Base-by-base conservation (phyloP, 2,888 invertebrate genomes). In the Idaea biselata region DNA sequence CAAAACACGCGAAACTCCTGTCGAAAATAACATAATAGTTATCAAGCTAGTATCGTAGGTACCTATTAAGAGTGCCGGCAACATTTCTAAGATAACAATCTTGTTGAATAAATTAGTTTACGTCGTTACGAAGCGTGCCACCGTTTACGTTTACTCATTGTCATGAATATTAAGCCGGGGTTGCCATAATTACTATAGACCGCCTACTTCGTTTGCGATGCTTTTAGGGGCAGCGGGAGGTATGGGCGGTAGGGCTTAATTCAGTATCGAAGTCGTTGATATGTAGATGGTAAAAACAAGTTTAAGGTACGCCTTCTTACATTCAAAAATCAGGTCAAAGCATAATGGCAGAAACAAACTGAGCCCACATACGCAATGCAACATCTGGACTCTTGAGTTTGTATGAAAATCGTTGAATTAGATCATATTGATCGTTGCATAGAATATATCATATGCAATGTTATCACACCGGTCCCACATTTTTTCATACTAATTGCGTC, bases 31-130 rank as follows among this genome's bases (percentile, higher is more conserved):
- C 70, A 61, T 73, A 73, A 75, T 73, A 76, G 73, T 76, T 78
- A 76, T 77, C 76, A 80, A 75, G 75, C 74, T 44, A 14, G 25
- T 25, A 25, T 25, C 25, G 25, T 1, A 25, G 44, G 44, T 44
- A 44, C 44, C 8, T 8, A 44, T 44, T 44, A 44, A 8, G 44
- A 44, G 44, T 44, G 44, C 44, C 44, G 44, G 14, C 44, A 74
- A 75, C 74, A 72, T 78, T 76, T 64, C 60, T 63, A 53, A 76
- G 84, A 84, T 82, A 82, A 70, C 71, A 60, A 82, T 83, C 81
- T 77, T 79, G 77, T 79, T 81, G 84, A 82, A 87, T 87, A 85
- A 83, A 87, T 86, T 85, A 83, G 77, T 78, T 79, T 70, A 68
- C 75, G 79, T 78, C 81, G 81, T 80, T 78, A 79, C 70, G 62